Base-by-base conservation (phyloP, 1,140 invertebrate species). In the Aporrectodea caliginosa region DNA sequence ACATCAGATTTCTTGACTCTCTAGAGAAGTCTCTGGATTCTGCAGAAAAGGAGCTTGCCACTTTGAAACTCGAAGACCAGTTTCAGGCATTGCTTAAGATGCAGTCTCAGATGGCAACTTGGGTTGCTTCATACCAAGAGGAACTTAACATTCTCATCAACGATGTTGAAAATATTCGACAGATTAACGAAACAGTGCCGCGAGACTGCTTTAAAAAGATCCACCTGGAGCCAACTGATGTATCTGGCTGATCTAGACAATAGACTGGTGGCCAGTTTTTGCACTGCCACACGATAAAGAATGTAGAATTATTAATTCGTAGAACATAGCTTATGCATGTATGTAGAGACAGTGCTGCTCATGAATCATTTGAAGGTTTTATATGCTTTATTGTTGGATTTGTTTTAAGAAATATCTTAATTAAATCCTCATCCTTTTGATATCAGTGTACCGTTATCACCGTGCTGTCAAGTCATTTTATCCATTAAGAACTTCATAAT, bases 121-220 rank as follows among this genome's bases (percentile, higher is more conserved):
- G 93, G 89, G 93, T 97, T 69, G 92, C 93, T 79, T 91, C 93
- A 84, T 96, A 96, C 82, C 91, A 93, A 85, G 91, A 92, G 12
- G 94, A 97, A 85, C 90, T 96, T 32, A 90, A 89, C 22, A 89
- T 91, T 80, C 89, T 98, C 12, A 87, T 90, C 78, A 88, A 87
- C 12, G 95, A 98, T 86, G 95, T 98, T 0, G 90, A 92, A 1
- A 98, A 97, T 88, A 93, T 98, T 70, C 91, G 93, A 83, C 91
- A 93, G 30, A 98, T 98, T 81, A 90, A 92, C 27, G 91, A 93
- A 79, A 91, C 94, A 58, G 89, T 98, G 74, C 96, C 96, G 0
- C 89, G 90, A 0, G 91, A 91, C n/a, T 98, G 96, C 87, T 95
- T 92, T 87, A 93, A 94, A 84, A 84, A 86, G 79, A 81, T 88